phyloP scores from a whole-genome alignment of 2,113 vertebrate genomes.

The Paramisgurnus dabryanus region DNA sequence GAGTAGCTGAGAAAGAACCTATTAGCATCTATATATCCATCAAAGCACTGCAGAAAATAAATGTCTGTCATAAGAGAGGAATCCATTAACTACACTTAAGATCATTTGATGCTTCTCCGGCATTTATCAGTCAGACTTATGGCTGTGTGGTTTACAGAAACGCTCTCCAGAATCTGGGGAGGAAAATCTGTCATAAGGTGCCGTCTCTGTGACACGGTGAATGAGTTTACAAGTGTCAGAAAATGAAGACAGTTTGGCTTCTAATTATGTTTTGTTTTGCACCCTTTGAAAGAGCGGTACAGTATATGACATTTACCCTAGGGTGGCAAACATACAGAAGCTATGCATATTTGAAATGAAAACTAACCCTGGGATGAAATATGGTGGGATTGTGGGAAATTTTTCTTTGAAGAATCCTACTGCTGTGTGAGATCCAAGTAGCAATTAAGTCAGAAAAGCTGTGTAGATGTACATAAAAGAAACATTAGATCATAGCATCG shows the following conservation, averaged over 20 bases:
- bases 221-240: conserved; percentile 8
- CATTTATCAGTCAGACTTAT: conserved; percentile 50
- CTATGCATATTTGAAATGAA: neutral
- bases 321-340: neutral
- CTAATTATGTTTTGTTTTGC: conserved; percentile 25
- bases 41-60: conserved; percentile 52
- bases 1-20: conserved; percentile 54
- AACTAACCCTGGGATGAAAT: neutral
- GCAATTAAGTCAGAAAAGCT: neutral
- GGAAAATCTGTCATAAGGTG: conserved; percentile 16
- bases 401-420: neutral
- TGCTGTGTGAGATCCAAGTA: neutral
- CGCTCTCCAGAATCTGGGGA: conserved; percentile 27
- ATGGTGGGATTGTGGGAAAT: neutral
- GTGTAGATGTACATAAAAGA: neutral
- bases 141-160: conserved; percentile 20
- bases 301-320: conserved; percentile 1
- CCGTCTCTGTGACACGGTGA: neutral
- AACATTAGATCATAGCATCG: neutral
- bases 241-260: conserved; percentile 31
- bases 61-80: conserved; percentile 55
- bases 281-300: conserved; percentile 1
- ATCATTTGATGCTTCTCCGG: conserved; percentile 41
- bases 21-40: conserved; percentile 58
- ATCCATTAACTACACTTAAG: conserved; percentile 60